phyloP scores from a whole-genome alignment of 2,797 vertebrate species.

The Myotis pilosus region DNA sequence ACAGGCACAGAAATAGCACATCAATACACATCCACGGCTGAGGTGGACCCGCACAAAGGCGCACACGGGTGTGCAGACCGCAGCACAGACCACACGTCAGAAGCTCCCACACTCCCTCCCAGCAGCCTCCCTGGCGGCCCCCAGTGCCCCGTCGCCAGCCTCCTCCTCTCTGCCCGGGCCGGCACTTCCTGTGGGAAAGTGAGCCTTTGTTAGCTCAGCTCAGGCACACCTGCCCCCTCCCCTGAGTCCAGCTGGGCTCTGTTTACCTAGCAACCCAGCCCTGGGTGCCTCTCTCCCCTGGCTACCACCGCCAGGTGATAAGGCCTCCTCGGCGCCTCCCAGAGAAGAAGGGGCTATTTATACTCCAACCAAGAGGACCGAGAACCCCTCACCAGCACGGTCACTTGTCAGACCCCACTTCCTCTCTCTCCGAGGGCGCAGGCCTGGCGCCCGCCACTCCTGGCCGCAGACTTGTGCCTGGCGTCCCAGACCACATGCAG shows the following conservation, averaged over 20 bases:
- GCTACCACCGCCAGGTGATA: constrained; percentile 52
- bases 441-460: background rate
- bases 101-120: background rate
- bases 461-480: rapidly evolving
- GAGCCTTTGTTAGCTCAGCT: constrained; percentile 68
- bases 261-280: constrained; percentile 74
- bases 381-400: background rate
- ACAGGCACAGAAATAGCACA: constrained; percentile 50
- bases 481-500: background rate
- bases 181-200: constrained; percentile 75
- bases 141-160: background rate
- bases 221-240: constrained; percentile 76
- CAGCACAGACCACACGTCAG: background rate
- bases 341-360: constrained; percentile 63
- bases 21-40: constrained; percentile 31
- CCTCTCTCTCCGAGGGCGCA: background rate
- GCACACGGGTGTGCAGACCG: background rate
- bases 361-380: background rate
- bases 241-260: constrained; percentile 72
- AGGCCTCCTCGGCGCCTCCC: constrained; percentile 53
- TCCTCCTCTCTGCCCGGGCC: background rate
- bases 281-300: constrained; percentile 2
- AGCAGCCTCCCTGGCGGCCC: background rate
- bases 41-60: background rate
- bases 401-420: background rate